phyloP scores from a whole-genome alignment of 2,888 invertebrate genomes.

The Cyaniris semiargus region DNA sequence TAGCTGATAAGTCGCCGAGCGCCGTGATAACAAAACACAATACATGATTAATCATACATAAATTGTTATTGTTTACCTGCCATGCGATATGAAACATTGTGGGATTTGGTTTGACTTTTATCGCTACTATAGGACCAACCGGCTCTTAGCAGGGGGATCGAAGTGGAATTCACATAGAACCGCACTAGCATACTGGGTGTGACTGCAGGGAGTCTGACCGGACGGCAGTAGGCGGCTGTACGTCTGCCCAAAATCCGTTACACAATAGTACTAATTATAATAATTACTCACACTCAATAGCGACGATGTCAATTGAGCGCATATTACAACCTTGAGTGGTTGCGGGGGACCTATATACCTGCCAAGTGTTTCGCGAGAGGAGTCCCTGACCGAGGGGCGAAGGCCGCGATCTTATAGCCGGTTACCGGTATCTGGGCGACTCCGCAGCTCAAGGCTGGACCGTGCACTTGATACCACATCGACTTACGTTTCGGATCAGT shows the following conservation, averaged over 20 bases:
- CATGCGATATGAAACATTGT: not conserved
- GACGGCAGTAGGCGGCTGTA: conserved; percentile 8
- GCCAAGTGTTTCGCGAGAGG: not conserved
- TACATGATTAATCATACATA: not conserved
- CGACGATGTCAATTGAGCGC: not conserved
- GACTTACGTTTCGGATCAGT: not conserved
- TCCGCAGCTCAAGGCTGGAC: conserved; percentile 4
- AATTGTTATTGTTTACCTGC: conserved; percentile 10
- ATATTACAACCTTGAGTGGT: not conserved
- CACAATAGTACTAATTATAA: conserved; percentile 22
- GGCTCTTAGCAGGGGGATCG: not conserved
- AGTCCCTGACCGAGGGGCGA: not conserved
- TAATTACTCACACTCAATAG: conserved; percentile 18
- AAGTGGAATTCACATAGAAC: not conserved
- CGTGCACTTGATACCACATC: conserved; percentile 13
- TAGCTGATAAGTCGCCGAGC: conserved; percentile 10
- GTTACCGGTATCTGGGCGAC: not conserved
- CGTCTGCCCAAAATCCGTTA: conserved; percentile 14
- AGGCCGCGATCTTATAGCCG: not conserved
- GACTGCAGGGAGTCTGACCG: not conserved
- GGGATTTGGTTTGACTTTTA: not conserved
- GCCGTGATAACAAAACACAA: conserved; percentile 8
- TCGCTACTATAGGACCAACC: not conserved
- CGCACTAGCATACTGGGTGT: not conserved
- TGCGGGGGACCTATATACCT: not conserved